phyloP scores from a whole-genome alignment of 2,888 invertebrate species.

The Alloscopus bannaensis region DNA sequence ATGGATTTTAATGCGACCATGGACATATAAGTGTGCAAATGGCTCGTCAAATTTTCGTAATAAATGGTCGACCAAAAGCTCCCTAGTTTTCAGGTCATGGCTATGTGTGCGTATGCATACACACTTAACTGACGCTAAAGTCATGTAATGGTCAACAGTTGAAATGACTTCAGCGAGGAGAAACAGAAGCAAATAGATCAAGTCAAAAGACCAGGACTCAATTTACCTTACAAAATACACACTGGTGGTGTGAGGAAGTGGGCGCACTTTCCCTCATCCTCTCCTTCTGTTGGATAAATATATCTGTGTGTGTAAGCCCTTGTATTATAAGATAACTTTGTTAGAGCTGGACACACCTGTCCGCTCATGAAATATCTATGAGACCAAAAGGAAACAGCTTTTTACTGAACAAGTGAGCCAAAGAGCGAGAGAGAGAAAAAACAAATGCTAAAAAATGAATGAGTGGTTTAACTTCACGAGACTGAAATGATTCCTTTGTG shows the following conservation, averaged over 20 bases:
- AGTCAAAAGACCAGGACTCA: neutral
- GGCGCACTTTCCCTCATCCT: neutral
- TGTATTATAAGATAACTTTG: conserved; percentile 46
- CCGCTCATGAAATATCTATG: conserved; percentile 61
- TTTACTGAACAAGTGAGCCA: conserved; percentile 36
- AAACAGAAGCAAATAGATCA: conserved; percentile 1
- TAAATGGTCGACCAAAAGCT: too few relatives aligned
- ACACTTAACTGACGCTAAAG: too few relatives aligned
- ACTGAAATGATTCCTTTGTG: conserved; percentile 52
- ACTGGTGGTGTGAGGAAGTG: neutral
- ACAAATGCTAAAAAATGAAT: conserved; percentile 64
- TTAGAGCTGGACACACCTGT: conserved; percentile 64
- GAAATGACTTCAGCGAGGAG: neutral
- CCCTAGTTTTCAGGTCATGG: too few relatives aligned
- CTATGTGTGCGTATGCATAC: too few relatives aligned
- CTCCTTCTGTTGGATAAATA: neutral
- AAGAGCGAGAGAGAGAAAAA: too few relatives aligned
- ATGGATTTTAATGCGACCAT: too few relatives aligned
- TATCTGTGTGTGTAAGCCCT: neutral
- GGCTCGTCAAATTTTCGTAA: too few relatives aligned
- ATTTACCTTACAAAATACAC: neutral
- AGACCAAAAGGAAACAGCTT: conserved; percentile 49
- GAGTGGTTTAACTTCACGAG: conserved; percentile 55
- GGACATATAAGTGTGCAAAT: too few relatives aligned
- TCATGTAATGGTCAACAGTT: neutral